These are phyloP conservation scores for Petrocephalus zakoni DNA, from an alignment of 2,113 vertebrate species.

Conservation along the genomic window DNA sequence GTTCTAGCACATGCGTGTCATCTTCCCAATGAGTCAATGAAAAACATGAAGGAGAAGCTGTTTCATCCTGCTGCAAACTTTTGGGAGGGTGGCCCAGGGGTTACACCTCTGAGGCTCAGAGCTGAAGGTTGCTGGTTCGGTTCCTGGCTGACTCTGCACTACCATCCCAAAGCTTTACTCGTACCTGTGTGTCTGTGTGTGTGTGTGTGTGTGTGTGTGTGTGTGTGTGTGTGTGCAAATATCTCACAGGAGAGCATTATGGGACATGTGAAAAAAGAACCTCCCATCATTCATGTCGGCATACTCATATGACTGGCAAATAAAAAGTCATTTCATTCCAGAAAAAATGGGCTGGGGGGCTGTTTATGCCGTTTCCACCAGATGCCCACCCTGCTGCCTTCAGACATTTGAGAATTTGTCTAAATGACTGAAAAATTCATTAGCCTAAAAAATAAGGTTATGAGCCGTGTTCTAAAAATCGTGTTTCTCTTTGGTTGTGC, in stretches of 20 bases:
- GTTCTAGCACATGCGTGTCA: neutral
- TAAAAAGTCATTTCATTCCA: neutral
- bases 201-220: too few species aligned
- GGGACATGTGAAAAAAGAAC: neutral
- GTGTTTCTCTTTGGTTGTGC: neutral
- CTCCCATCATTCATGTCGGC: neutral
- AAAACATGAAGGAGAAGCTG: neutral
- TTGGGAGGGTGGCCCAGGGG: neutral
- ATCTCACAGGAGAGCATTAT: neutral
- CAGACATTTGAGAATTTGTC: neutral
- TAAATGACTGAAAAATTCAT: constrained; percentile 11
- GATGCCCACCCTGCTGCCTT: neutral
- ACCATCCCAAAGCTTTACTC: neutral
- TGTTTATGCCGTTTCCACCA: neutral
- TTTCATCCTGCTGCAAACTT: too few species aligned
- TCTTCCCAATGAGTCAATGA: neutral
- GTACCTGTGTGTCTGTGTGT: too few species aligned
- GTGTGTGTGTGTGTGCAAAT: neutral
- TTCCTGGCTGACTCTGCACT: neutral
- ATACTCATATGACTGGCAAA: neutral
- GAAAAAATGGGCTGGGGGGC: neutral
- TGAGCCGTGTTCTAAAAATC: neutral
- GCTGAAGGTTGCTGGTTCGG: neutral
- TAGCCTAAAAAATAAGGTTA: neutral
- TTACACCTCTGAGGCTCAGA: neutral